Percentiles rank a stretch among this genome's conserved stretches.
Conservation (phyloP, 2,888 invertebrate genomes). For the Oscheius myriophilus region DNA sequence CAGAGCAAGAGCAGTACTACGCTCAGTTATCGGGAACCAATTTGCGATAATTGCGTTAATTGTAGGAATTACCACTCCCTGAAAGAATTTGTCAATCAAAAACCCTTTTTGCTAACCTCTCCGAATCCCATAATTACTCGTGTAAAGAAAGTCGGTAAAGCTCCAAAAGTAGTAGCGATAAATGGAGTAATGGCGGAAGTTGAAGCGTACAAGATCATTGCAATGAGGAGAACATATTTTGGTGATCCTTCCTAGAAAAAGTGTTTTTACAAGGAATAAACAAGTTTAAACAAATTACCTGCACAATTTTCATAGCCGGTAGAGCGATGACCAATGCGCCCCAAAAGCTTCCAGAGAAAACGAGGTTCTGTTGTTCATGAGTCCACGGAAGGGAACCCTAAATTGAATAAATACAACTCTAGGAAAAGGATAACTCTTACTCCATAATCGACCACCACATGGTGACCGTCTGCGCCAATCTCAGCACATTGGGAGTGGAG, state of each 20-base stretch:
- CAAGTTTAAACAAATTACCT: too few species aligned
- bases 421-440: slow-evolving; percentile 35
- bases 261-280: too few species aligned
- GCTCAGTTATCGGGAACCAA: slow-evolving; percentile 61
- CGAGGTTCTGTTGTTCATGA: slow-evolving; percentile 52
- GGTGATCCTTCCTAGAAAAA: slow-evolving; percentile 20
- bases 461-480: slow-evolving; percentile 30
- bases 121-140: slow-evolving; percentile 62
- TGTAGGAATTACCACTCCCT: slow-evolving; percentile 60
- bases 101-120: slow-evolving; percentile 39
- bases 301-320: slow-evolving; percentile 59
- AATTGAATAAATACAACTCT: background rate
- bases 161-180: slow-evolving; percentile 47
- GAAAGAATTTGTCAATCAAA: slow-evolving; percentile 6
- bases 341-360: slow-evolving; percentile 62
- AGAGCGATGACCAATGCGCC: slow-evolving; percentile 56
- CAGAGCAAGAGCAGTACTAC: slow-evolving; percentile 55
- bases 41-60: slow-evolving; percentile 60
- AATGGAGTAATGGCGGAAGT: slow-evolving; percentile 53
- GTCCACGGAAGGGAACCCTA: slow-evolving; percentile 60
- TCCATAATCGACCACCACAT: slow-evolving; percentile 49
- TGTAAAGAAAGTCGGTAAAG: slow-evolving; percentile 50
- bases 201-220: slow-evolving; percentile 40
- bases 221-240: slow-evolving; percentile 27
- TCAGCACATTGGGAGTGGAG: slow-evolving; percentile 1